Evolutionary conservation across 2,113 vertebrate genomes (phyloP).

Genomic region (Thunnus thynnus): DNA sequence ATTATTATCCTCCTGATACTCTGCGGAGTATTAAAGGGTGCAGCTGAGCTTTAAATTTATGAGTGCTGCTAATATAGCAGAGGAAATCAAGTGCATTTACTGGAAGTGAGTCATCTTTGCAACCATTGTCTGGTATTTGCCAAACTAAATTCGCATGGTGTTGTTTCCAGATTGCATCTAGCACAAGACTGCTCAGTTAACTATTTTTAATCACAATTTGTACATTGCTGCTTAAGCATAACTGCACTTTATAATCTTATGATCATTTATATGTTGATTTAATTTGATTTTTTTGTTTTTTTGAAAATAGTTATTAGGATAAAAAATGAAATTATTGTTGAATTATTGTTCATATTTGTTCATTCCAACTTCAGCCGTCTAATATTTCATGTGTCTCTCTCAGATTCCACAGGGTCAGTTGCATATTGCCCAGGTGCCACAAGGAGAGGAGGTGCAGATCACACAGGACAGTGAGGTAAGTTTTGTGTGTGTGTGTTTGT

Average conservation of each 20-base stretch:
- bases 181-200: background rate
- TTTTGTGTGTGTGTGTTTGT: no score
- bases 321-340: background rate
- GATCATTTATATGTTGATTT: background rate
- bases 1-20: constrained; percentile 47
- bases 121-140: background rate
- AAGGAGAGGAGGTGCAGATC: constrained; percentile 99
- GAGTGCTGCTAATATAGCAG: constrained; percentile 48
- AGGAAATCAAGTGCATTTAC: constrained; percentile 52
- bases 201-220: background rate
- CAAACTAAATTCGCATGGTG: background rate
- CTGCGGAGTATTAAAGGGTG: constrained; percentile 46
- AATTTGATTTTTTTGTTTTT: background rate
- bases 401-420: constrained; percentile 97
- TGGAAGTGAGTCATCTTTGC: constrained; percentile 7
- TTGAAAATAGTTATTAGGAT: background rate
- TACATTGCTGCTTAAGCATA: background rate
- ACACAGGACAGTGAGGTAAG: constrained; percentile 98
- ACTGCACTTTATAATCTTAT: background rate
- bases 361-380: background rate
- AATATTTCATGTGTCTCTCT: constrained; percentile 61
- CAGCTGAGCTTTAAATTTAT: constrained; percentile 59
- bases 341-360: constrained; percentile 10
- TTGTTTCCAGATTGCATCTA: background rate
- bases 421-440: constrained; percentile 98